Conservation (phyloP, 1,140 invertebrate genomes). For the Thaumatotibia leucotreta region DNA sequence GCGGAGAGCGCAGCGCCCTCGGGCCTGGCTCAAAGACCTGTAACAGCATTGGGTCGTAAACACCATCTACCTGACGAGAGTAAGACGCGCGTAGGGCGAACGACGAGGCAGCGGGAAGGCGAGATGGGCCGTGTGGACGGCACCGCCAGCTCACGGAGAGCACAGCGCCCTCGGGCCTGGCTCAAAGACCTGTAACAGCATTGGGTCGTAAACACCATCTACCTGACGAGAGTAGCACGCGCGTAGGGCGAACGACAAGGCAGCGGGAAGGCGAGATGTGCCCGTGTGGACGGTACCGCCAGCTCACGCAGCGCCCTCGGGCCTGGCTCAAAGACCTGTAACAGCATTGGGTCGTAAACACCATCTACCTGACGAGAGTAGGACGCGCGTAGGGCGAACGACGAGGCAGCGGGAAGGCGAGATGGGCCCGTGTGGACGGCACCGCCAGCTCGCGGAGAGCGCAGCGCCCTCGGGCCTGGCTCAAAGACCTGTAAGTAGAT, state of each 20-base stretch:
- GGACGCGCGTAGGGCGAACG: constrained; percentile 33
- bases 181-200: constrained; percentile 55
- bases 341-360: constrained; percentile 37
- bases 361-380: not conserved
- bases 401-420: constrained; percentile 53
- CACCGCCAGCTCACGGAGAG: constrained; percentile 50
- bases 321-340: constrained; percentile 57
- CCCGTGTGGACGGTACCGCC: constrained; percentile 56
- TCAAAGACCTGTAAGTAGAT: constrained; percentile 39
- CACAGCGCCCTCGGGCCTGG: constrained; percentile 57
- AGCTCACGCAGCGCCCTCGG: constrained; percentile 57
- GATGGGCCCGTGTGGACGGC: constrained; percentile 52
- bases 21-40: constrained; percentile 54
- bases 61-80: no score
- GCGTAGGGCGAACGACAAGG: constrained; percentile 53
- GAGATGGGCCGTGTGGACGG: constrained; percentile 57
- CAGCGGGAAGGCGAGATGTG: no score
- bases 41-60: no score
- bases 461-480: constrained; percentile 57
- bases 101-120: no score
- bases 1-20: constrained; percentile 54
- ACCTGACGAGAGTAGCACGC: no score
- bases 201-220: no score
- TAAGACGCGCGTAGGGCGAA: no score
- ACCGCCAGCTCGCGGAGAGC: constrained; percentile 55